Base-by-base conservation (phyloP, 2,113 vertebrate species). In the Ochotona curzoniae region DNA sequence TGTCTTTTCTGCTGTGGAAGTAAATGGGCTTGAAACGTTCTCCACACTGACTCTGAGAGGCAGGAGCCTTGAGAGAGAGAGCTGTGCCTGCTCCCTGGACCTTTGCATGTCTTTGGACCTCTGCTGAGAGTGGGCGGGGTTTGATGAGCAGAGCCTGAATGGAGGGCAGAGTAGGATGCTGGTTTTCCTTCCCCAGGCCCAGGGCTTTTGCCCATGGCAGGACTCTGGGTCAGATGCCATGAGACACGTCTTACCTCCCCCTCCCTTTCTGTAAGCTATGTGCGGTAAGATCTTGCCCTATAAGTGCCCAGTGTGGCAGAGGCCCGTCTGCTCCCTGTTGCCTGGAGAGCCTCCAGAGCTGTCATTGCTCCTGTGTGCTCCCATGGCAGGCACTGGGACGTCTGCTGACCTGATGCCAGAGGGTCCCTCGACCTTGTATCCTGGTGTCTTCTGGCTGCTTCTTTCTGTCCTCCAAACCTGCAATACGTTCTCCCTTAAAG, bases 41-140 rank as follows among this genome's bases (percentile, higher is more conserved):
- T 60, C 63, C 69, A 17, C 12, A 82, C 49, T 23, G 23, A 0
- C 51, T 44, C 38, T 44, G 38, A 44, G 38, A 44, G 38, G 38
- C 38, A 44, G 38, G 38, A 44, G 28, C 30, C 82, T 76, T 11
- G 80, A 47, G 10, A 60, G 20, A 87, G 44, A 64, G 83, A 44
- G 38, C 38, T 44, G 17, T 75, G 32, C 57, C 32, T 44, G 8
- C 2, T 54, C 44, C n/a, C 64, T 73, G 35, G 80, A 51, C n/a
- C 80, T 11, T 87, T 95, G 93, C 83, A 82, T 44, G n/a, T 88
- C 83, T 89, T 49, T 91, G 94, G 54, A 89, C 80, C 74, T 5
- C 57, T 83, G 70, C 9, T 67, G 32, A 61, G 63, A 57, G 20
- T 63, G 38, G 83, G 66, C 78, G 89, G 49, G 28, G 75, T 69